Conservation (phyloP, 2,888 invertebrate genomes). For the Drosophila birchii region DNA sequence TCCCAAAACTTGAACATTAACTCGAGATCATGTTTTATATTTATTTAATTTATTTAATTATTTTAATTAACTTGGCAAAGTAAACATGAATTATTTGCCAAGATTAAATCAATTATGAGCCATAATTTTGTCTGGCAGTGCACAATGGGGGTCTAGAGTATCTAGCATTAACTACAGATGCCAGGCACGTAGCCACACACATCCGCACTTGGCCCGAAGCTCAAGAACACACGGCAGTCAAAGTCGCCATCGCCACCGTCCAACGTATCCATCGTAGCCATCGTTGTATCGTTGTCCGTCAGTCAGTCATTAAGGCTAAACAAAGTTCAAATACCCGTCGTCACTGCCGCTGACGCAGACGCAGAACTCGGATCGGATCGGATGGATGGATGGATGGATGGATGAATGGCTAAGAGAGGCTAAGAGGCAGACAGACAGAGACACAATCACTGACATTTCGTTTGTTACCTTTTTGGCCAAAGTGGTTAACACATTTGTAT, state of each 20-base stretch:
- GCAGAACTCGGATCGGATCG: slow-evolving; percentile 14
- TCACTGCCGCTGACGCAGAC: slow-evolving; percentile 33
- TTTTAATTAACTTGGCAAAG: background rate
- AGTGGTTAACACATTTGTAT: slow-evolving; percentile 31
- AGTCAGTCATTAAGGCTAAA: slow-evolving; percentile 53
- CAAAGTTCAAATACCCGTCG: slow-evolving; percentile 57
- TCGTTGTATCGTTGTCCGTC: slow-evolving; percentile 29
- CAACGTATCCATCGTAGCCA: slow-evolving; percentile 24
- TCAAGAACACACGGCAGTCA: slow-evolving; percentile 64
- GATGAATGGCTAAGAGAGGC: slow-evolving; percentile 23
- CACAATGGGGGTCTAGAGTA: background rate
- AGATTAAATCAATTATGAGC: slow-evolving; percentile 16
- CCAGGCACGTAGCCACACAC: slow-evolving; percentile 63
- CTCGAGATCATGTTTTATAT: background rate
- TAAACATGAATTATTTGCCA: background rate
- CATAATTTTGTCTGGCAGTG: slow-evolving; percentile 17
- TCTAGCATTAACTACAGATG: slow-evolving; percentile 50
- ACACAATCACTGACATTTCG: slow-evolving; percentile 41
- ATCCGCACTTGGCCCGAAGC: slow-evolving; percentile 70
- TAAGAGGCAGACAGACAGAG: slow-evolving; percentile 34
- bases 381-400: background rate
- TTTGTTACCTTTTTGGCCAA: slow-evolving; percentile 42
- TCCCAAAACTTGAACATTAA: background rate
- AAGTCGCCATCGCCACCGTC: slow-evolving; percentile 34
- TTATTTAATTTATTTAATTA: background rate